Conservation (phyloP, 2,113 vertebrate genomes). For the Calyptommatus sinebrachiatus region DNA sequence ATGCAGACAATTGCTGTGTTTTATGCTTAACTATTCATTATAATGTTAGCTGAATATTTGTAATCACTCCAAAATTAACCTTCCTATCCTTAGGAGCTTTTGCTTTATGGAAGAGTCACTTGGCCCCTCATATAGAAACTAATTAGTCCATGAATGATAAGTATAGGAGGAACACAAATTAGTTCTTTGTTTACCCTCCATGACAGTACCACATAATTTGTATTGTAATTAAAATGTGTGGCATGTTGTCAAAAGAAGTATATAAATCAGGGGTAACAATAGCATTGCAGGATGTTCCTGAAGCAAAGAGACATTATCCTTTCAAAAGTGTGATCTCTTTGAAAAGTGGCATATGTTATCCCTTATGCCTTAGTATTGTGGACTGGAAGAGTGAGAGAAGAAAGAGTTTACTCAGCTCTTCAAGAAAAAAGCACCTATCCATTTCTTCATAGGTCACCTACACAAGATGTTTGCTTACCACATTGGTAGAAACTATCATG, state of each 20-base stretch:
- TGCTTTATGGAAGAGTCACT: constrained; percentile 70
- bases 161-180: constrained; percentile 77
- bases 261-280: constrained; percentile 69
- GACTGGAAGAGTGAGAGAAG: not conserved
- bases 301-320: constrained; percentile 33
- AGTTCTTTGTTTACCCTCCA: constrained; percentile 81
- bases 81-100: constrained; percentile 74
- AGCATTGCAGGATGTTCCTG: constrained; percentile 62
- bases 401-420: not conserved
- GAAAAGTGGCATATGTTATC: constrained; percentile 27
- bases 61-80: constrained; percentile 76
- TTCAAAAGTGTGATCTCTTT: too few relatives aligned
- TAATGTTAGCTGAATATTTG: constrained; percentile 67
- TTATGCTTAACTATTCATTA: constrained; percentile 72
- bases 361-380: not conserved
- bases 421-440: not conserved
- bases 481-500: too few relatives aligned
- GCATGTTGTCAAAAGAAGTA: constrained; percentile 65
- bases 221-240: constrained; percentile 80
- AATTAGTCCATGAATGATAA: constrained; percentile 84
- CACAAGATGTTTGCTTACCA: too few relatives aligned
- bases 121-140: constrained; percentile 73
- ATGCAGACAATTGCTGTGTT: constrained; percentile 52
- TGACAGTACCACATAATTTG: constrained; percentile 72
- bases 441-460: not conserved